A percentile compares a stretch with the other conserved stretches of the same genome.
Evolutionary conservation across 2,888 invertebrate genomes (phyloP).

Genomic region (Plebejus argus): DNA sequence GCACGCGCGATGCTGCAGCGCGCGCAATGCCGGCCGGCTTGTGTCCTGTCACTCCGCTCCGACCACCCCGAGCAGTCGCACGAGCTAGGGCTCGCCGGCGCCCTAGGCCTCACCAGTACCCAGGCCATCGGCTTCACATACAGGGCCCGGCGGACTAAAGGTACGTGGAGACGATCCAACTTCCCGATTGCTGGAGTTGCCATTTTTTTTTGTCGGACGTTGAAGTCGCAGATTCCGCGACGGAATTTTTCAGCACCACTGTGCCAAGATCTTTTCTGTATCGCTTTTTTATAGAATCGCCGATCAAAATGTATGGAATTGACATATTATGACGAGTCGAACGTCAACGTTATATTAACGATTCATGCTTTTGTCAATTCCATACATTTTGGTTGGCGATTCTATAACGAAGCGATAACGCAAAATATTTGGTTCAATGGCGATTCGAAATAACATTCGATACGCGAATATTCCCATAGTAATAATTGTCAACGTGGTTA

Average conservation of each 20-base stretch:
- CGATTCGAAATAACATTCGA: no score
- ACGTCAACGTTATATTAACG: no score
- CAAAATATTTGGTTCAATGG: no score
- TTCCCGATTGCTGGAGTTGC: not conserved
- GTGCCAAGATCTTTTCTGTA: no score
- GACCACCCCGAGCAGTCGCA: conserved; percentile 77
- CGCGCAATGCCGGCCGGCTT: conserved; percentile 58
- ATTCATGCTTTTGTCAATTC: no score
- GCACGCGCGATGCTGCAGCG: conserved; percentile 72
- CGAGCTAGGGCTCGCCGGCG: conserved; percentile 64
- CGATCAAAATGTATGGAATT: no score
- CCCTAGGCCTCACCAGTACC: conserved; percentile 10
- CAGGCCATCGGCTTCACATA: conserved; percentile 53
- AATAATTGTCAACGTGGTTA: not conserved
- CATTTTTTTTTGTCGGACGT: not conserved
- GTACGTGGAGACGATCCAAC: conserved; percentile 47
- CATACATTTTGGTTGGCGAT: no score
- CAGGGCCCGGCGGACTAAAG: conserved; percentile 71
- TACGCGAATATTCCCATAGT: no score
- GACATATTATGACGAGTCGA: no score
- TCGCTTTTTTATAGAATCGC: no score
- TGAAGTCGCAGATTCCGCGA: not conserved
- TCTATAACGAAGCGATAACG: no score
- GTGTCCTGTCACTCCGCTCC: conserved; percentile 63
- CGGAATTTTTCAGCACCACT: not conserved